Base-by-base conservation (phyloP, 1,140 invertebrate genomes). In the Sminthurinus signatus region DNA sequence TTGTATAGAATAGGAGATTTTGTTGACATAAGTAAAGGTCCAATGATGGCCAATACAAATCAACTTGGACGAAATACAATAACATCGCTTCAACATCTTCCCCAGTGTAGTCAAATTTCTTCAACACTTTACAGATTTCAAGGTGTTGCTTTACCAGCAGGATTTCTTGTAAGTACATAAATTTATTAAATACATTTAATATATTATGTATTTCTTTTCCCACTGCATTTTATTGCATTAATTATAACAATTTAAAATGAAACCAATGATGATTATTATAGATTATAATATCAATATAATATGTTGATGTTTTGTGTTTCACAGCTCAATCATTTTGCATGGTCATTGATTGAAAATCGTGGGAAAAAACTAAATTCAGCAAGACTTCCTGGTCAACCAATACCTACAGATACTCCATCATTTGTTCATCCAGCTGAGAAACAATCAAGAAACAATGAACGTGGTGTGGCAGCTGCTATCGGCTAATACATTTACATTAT, bases 11-110 rank as follows among this genome's bases (percentile, higher is more conserved):
- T 88, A 44, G 88, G 86, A 0, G 83, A 88, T 61, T 88, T 94
- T 73, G 84, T 96, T 48, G 94, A 98, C 73, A 92, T 96, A 43
- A 93, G 89, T 28, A 85, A 84, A 72, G 94, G 93, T 0, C 93
- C 93, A 0, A 86, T 96, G 85, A 84, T 98, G 32, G 80, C 82
- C 2, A 85, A 86, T 64, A 89, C 89, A 0, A 76, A 76, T 36
- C 84, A 88, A 60, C 76, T 96, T 8, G 89, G 89, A 0, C 81
- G 87, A 39, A 85, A 84, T 61, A 84, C 85, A 3, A 76, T 96
- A 12, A 76, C 85, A 12, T 83, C 88, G 8, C 86, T 82, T 68
- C 74, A 48, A 43, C 50, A 43, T 67, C 21, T 65, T 74, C 75
- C 91, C 25, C 73, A 82, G 23, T 78, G 81, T 5, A 77, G 81